Evolutionary conservation across 2,888 invertebrate genomes (phyloP).

Genomic region (Leuctra nigra): DNA sequence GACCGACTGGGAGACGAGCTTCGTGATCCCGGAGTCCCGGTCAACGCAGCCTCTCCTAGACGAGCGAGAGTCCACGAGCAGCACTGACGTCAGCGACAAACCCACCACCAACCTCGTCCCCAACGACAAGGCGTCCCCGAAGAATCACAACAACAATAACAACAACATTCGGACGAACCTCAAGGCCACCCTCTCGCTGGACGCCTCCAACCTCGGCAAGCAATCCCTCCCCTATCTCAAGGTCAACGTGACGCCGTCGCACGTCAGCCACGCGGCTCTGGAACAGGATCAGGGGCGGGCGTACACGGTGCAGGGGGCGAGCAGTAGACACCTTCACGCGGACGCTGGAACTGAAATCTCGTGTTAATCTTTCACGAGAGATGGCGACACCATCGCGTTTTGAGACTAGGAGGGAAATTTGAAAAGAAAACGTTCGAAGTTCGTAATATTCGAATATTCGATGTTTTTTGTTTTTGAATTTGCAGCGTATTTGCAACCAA

Average conservation of each 20-base stretch:
- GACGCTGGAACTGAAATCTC: slow-evolving; percentile 31
- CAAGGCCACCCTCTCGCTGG: slow-evolving; percentile 41
- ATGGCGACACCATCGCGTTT: not conserved
- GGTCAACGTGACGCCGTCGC: slow-evolving; percentile 21
- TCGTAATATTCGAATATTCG: too few species aligned
- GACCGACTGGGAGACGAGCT: slow-evolving; percentile 52
- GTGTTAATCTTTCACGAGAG: slow-evolving; percentile 29
- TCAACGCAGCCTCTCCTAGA: slow-evolving; percentile 44
- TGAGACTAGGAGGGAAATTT: not conserved
- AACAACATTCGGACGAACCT: slow-evolving; percentile 31
- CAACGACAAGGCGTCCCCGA: slow-evolving; percentile 21
- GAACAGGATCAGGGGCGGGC: slow-evolving; percentile 26
- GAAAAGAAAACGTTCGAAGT: too few species aligned
- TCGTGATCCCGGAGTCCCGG: slow-evolving; percentile 44
- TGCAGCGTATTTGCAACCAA: too few species aligned
- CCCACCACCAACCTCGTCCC: slow-evolving; percentile 25
- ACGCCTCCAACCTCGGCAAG: slow-evolving; percentile 37
- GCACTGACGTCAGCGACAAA: slow-evolving; percentile 23
- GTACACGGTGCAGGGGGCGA: slow-evolving; percentile 27
- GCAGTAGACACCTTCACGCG: slow-evolving; percentile 23
- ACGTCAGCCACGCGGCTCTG: slow-evolving; percentile 11
- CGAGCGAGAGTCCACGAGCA: slow-evolving; percentile 21
- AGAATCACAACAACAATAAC: slow-evolving; percentile 24
- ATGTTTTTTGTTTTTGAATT: too few species aligned
- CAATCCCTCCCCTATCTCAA: slow-evolving; percentile 26